Percentiles rank a stretch among this genome's conserved stretches.
phyloP scores from a whole-genome alignment of 2,888 invertebrate species.

The Tipula confusa region DNA sequence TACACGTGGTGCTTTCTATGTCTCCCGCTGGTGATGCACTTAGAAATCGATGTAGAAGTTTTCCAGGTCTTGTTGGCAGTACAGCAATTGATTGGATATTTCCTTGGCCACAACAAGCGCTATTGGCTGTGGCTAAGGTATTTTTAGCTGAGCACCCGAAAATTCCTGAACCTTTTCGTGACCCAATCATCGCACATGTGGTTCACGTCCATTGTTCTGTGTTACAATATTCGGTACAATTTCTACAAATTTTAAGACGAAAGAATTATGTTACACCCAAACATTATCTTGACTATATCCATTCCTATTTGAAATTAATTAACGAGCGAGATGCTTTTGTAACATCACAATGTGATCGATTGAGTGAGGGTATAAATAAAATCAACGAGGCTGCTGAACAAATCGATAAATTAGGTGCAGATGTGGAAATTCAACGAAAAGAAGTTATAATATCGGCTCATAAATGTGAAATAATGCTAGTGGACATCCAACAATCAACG shows the following conservation, averaged over 20 bases:
- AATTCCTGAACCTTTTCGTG: constrained; percentile 63
- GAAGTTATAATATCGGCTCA: constrained; percentile 76
- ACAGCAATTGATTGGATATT: constrained; percentile 93
- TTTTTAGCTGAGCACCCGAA: constrained; percentile 67
- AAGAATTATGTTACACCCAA: constrained; percentile 89
- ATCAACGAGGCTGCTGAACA: constrained; percentile 84
- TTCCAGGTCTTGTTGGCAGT: constrained; percentile 88
- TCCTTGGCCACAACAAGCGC: constrained; percentile 87
- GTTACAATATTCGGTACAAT: constrained; percentile 66
- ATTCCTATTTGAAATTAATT: constrained; percentile 69
- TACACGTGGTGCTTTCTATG: constrained; percentile 89
- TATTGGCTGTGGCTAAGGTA: constrained; percentile 80
- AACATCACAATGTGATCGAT: constrained; percentile 44
- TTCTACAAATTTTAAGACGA: constrained; percentile 66
- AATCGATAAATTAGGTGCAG: constrained; percentile 71
- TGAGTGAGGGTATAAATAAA: constrained; percentile 48
- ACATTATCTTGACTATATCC: constrained; percentile 84
- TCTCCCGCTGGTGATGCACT: constrained; percentile 79
- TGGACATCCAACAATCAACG: constrained; percentile 70
- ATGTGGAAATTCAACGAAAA: constrained; percentile 75
- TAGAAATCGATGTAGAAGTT: constrained; percentile 79
- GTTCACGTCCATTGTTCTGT: constrained; percentile 80
- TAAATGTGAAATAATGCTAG: constrained; percentile 73
- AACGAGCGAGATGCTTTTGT: constrained; percentile 48
- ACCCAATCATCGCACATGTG: constrained; percentile 73